These are phyloP conservation scores for Campoletis raptor DNA, from an alignment of 2,888 invertebrate genomes.

Conservation along the genomic window DNA sequence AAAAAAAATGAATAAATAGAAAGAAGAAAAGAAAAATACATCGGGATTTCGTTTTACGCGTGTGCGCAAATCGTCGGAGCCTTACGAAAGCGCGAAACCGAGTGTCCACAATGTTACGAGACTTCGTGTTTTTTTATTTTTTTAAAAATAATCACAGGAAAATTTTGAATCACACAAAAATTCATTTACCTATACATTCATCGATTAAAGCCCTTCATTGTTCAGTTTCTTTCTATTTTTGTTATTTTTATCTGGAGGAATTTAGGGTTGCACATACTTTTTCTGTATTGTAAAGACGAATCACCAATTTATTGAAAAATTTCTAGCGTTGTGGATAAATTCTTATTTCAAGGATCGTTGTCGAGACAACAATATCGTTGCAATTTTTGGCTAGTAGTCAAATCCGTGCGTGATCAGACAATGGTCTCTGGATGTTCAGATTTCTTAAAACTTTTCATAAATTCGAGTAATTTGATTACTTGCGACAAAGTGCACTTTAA, in stretches of 20 bases:
- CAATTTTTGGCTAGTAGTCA: neutral
- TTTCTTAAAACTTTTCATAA: neutral
- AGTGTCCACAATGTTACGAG: constrained; percentile 2
- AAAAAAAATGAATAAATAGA: neutral
- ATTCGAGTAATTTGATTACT: neutral
- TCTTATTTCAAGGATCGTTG: neutral
- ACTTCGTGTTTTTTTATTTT: neutral
- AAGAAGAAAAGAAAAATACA: neutral
- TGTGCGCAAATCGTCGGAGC: constrained; percentile 19
- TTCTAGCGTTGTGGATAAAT: neutral
- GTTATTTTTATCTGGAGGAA: neutral
- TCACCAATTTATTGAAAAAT: constrained; percentile 16
- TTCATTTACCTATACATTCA: neutral
- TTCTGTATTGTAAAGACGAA: neutral
- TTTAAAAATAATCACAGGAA: neutral
- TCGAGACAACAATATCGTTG: neutral
- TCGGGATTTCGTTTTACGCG: constrained; percentile 33
- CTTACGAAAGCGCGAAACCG: neutral
- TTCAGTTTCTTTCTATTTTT: neutral
- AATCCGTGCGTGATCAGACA: neutral
- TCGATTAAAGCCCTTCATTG: neutral
- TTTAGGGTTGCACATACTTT: neutral
- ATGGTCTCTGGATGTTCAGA: neutral
- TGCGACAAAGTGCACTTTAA: neutral
- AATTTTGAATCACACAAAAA: neutral